Evolutionary conservation across 2,797 vertebrate species (phyloP), one percentile per base, ranked within the genome.

Genomic region (Taeniopygia guttata): DNA sequence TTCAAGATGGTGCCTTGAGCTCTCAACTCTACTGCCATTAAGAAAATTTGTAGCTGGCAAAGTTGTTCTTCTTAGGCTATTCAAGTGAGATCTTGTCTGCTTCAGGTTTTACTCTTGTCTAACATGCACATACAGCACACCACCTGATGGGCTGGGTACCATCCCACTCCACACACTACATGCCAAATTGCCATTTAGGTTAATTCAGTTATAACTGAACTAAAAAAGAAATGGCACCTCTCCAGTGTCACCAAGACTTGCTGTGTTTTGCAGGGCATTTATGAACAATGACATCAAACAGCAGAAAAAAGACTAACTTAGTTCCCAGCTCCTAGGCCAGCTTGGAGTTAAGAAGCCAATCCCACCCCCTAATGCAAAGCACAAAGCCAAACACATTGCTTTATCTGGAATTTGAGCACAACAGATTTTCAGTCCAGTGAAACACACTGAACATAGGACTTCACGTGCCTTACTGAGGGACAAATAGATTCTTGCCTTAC

Each of bases 41-140:
- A 36, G 58, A 76, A 84, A 52, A 83, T 21, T 45, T 58, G 22
- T 52, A 68, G 32, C 26, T 5, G 6, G 48, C 87, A 80, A 84
- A 69, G 32, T 2, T n/a, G 25, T 64, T 36, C 40, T 78, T 86
- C 14, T 43, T 29, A 63, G 49, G 36, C 69, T 73, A 54, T n/a
- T 63, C 40, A 34, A 68, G 58, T n/a, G 66, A 85, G 58, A 63
- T 55, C 29, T 69, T 76, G 30, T 56, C 92, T 60, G 32, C 34
- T 48, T 92, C 64, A 74, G 60, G 60, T 92, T 83, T 93, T 73
- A 42, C 22, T 82, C 52, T 32, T 43, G 29, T 78, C 76, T 69
- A 30, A 51, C 2, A 9, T 9, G 42, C 36, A 22, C 13, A n/a
- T 2, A 26, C 10, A 87, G 73, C 36, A 51, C 34, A 75, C n/a